Percentiles rank a stretch among this genome's conserved stretches.
These are phyloP conservation scores for Apus apus DNA, from an alignment of 2,113 vertebrate genomes.

Conservation along the genomic window DNA sequence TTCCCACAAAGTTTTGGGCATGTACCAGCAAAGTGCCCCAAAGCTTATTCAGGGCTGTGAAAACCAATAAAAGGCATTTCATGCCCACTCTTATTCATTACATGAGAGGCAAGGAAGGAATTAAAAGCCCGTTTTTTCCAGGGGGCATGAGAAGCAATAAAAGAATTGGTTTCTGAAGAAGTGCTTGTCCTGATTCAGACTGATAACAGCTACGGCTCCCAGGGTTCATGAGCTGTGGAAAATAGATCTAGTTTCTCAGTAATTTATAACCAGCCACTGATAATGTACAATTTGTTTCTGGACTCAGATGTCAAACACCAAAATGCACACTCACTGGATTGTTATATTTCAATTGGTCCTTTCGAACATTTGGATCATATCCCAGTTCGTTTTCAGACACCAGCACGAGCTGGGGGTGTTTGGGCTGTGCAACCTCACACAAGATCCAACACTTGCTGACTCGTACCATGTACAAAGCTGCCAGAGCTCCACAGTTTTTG, in stretches of 20 bases:
- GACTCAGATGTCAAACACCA: neutral
- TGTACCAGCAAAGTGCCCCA: neutral
- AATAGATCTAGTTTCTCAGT: neutral
- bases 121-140: neutral
- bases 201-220: neutral
- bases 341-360: slow-evolving; percentile 11
- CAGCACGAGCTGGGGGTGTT: neutral
- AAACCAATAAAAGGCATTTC: slow-evolving; percentile 16
- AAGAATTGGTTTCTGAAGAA: neutral
- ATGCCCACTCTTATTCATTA: neutral
- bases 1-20: slow-evolving; percentile 23
- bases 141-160: neutral
- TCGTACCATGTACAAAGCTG: neutral
- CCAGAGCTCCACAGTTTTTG: neutral
- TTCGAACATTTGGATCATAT: neutral
- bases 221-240: neutral
- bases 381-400: slow-evolving; percentile 35
- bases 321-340: neutral
- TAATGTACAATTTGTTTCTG: neutral
- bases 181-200: neutral
- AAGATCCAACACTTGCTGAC: neutral
- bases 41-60: neutral
- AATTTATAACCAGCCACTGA: neutral
- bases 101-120: slow-evolving; percentile 19
- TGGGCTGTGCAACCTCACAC: slow-evolving; percentile 16